phyloP scores from a whole-genome alignment of 53 echinoderm and acorn worm genomes.

The Stichopus horrens region DNA sequence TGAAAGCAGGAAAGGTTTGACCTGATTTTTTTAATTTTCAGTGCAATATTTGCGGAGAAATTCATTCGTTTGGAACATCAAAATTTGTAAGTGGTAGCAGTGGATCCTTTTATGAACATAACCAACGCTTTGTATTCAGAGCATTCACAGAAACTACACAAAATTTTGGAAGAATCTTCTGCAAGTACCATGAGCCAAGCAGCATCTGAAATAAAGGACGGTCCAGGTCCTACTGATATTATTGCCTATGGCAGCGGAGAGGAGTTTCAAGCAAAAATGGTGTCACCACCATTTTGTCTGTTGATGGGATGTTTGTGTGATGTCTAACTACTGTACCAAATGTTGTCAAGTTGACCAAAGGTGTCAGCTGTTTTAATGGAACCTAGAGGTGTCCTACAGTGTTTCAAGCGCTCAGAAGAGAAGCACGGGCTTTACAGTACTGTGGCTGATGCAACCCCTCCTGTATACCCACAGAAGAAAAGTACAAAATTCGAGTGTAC shows the following conservation, averaged over 20 bases:
- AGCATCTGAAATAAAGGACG: not conserved
- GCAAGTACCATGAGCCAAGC: not conserved
- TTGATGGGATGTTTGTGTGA: slow-evolving; percentile 1
- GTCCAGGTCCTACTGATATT: not conserved
- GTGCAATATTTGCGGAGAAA: not conserved
- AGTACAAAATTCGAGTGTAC: slow-evolving; percentile 1
- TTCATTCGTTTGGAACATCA: not conserved
- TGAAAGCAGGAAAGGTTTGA: not conserved
- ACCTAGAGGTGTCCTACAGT: not conserved
- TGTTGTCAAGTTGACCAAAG: not conserved
- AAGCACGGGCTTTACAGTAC: not conserved
- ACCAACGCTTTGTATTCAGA: not conserved
- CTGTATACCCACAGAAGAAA: not conserved
- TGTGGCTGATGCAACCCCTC: not conserved
- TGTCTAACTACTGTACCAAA: not conserved
- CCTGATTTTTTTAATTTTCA: not conserved
- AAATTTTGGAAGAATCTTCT: not conserved
- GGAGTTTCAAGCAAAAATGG: not conserved
- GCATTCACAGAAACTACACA: not conserved
- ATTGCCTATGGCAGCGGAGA: not conserved
- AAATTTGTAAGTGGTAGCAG: not conserved
- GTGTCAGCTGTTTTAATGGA: slow-evolving; percentile 42
- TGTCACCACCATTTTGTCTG: slow-evolving; percentile 13
- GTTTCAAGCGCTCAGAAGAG: slow-evolving; percentile 1
- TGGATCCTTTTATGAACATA: slow-evolving; percentile 25